phyloP scores from a whole-genome alignment of 2,797 vertebrate species.

The Sebastes glaucus region DNA sequence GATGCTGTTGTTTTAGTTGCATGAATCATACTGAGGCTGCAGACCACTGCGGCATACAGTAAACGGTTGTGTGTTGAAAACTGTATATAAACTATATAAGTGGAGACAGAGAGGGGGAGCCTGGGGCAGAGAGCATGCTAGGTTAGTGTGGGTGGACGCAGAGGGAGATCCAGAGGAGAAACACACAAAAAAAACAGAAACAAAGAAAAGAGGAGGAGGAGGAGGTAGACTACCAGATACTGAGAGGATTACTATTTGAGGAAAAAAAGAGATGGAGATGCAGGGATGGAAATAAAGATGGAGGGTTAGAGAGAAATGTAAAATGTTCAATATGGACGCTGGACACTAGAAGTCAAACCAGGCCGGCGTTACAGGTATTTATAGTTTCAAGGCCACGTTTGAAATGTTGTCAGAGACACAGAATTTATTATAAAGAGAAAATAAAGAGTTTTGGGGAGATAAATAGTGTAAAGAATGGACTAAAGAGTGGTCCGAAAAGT shows the following conservation, averaged over 20 bases:
- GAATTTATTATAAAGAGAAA: not conserved
- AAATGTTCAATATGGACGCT: not conserved
- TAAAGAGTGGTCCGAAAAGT: too few relatives aligned
- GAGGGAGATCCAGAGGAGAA: slow-evolving; percentile 49
- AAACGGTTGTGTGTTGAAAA: slow-evolving; percentile 24
- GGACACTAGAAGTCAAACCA: not conserved
- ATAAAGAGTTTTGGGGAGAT: too few relatives aligned
- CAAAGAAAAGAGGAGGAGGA: slow-evolving; percentile 17
- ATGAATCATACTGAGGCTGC: slow-evolving; percentile 40
- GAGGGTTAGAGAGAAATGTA: not conserved
- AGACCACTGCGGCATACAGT: slow-evolving; percentile 47
- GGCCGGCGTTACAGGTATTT: not conserved
- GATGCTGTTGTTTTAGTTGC: not conserved
- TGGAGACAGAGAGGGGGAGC: slow-evolving; percentile 40
- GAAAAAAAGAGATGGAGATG: not conserved
- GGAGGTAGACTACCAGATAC: slow-evolving; percentile 18
- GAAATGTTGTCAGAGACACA: not conserved
- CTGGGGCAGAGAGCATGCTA: slow-evolving; percentile 63
- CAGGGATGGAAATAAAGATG: not conserved
- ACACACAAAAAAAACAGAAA: slow-evolving; percentile 3
- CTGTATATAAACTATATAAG: slow-evolving; percentile 4
- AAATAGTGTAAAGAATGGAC: too few relatives aligned
- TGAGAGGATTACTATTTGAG: slow-evolving; percentile 11
- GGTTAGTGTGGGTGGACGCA: slow-evolving; percentile 72
- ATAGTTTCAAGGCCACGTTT: not conserved